These are phyloP conservation scores for Brachypteracias leptosomus DNA, from an alignment of 2,113 vertebrate genomes.

Conservation along the genomic window DNA sequence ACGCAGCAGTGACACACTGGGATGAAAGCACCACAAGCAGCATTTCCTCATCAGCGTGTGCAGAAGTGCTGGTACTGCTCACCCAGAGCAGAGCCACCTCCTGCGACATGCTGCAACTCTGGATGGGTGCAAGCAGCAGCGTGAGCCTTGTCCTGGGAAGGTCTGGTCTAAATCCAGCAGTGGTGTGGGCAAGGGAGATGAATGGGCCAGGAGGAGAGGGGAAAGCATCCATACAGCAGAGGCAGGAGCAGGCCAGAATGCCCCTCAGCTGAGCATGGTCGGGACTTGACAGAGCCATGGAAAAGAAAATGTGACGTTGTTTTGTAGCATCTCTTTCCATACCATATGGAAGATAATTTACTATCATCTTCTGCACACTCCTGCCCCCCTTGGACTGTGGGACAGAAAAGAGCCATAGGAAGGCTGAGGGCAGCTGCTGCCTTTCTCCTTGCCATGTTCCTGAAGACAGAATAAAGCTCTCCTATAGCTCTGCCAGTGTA, in stretches of 20 bases:
- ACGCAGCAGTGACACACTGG: not conserved
- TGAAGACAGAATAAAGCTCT: not conserved
- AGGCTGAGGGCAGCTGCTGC: not conserved
- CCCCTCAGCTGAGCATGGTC: not conserved
- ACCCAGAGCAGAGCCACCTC: not conserved
- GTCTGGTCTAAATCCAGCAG: not conserved
- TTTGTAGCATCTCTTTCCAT: not conserved
- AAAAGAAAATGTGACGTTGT: not conserved
- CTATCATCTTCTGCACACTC: not conserved
- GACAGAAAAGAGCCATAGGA: not conserved
- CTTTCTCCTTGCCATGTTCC: not conserved
- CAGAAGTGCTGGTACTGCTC: not conserved
- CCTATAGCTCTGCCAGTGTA: not conserved
- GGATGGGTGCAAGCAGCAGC: not conserved
- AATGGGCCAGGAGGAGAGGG: not conserved
- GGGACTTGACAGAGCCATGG: not conserved
- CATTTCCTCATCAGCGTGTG: fast-evolving
- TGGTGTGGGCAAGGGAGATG: not conserved
- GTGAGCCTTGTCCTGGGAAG: not conserved
- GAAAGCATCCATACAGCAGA: not conserved
- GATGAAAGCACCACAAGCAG: not conserved
- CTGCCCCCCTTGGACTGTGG: not conserved
- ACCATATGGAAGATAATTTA: not conserved
- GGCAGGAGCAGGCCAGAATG: not conserved
- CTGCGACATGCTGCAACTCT: fast-evolving